These are phyloP conservation scores for Eretmocerus hayati DNA, from an alignment of 2,888 invertebrate genomes.

Conservation along the genomic window DNA sequence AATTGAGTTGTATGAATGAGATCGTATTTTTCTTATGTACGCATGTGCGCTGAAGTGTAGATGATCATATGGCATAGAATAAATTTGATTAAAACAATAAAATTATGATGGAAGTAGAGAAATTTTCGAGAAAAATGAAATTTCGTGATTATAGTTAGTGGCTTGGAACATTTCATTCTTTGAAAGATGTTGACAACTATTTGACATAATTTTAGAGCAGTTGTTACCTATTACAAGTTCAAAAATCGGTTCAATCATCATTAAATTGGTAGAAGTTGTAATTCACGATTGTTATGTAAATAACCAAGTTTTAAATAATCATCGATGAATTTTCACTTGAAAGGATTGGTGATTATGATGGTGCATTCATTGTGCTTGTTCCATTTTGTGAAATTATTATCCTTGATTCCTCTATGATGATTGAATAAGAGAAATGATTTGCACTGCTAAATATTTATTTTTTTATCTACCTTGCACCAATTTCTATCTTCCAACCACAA, in stretches of 20 bases:
- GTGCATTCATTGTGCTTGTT: constrained; percentile 8
- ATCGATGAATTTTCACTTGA: too few relatives aligned
- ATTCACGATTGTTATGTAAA: constrained; percentile 8
- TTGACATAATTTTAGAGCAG: constrained; percentile 15
- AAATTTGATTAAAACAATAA: too few relatives aligned
- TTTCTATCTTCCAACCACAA: too few relatives aligned
- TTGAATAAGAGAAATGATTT: constrained; percentile 6
- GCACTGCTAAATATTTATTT: constrained; percentile 14
- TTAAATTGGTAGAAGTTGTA: constrained; percentile 17
- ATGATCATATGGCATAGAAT: constrained; percentile 6
- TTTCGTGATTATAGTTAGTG: constrained; percentile 9
- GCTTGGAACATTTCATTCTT: constrained; percentile 14
- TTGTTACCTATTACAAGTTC: constrained; percentile 21
- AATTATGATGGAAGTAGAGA: constrained; percentile 6
- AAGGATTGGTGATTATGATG: too few relatives aligned
- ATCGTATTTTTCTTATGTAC: constrained; percentile 17
- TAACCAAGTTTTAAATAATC: too few relatives aligned
- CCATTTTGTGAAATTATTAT: constrained; percentile 12
- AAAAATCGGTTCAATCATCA: constrained; percentile 16
- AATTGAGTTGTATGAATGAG: constrained; percentile 23
- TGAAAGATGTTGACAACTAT: constrained; percentile 14
- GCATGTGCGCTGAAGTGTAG: constrained; percentile 14
- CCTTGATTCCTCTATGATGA: constrained; percentile 7
- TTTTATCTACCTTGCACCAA: constrained; percentile 20
- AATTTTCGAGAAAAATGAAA: constrained; percentile 12